Evolutionary conservation across 2,888 invertebrate genomes (phyloP), one percentile per base, ranked within the genome.

Genomic region (Drosophila gaucha): DNA sequence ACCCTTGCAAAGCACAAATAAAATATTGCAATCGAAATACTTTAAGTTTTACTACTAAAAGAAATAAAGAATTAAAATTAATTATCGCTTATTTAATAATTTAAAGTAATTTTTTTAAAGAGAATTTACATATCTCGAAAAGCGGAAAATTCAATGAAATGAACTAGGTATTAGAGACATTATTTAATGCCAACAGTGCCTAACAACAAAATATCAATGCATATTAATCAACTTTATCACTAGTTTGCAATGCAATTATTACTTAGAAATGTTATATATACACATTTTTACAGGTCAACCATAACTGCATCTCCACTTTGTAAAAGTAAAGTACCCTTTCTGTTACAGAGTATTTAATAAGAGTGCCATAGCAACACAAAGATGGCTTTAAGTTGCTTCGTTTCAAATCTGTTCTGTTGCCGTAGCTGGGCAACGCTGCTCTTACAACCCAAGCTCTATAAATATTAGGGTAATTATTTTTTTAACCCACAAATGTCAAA

Each of bases 401-500:
- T 38, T n/a, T 39, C 6, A 9, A 47, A 47, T 46, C 46, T 57
- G 68, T 63, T 66, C 60, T 58, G 49, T 49, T 71, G 46, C 31
- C 51, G 16, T 20, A n/a, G 44, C 24, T 33, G 33, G 22, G 20
- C 43, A 41, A 49, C 52, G 46, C 22, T 59, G 10, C 10, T 30
- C 38, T 16, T 24, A 46, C 49, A 41, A 41, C 56, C 30, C 58
- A 46, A 71, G 39, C 57, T 69, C 66, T 65, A 82, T 62, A 64
- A 74, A 72, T 80, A 80, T 74, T 69, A 59, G 70, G 69, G 55
- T 82, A 83, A 76, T 82, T 83, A 79, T 85, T 70, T 77, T 79
- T 68, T 54, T 83, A 82, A 71, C 86, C 77, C 78, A 84, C 68
- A 84, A 84, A 86, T 84, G 83, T 80, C 82, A 86, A 73, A 76